phyloP scores from a whole-genome alignment of 2,888 invertebrate species.

The Geophilus truncorum region DNA sequence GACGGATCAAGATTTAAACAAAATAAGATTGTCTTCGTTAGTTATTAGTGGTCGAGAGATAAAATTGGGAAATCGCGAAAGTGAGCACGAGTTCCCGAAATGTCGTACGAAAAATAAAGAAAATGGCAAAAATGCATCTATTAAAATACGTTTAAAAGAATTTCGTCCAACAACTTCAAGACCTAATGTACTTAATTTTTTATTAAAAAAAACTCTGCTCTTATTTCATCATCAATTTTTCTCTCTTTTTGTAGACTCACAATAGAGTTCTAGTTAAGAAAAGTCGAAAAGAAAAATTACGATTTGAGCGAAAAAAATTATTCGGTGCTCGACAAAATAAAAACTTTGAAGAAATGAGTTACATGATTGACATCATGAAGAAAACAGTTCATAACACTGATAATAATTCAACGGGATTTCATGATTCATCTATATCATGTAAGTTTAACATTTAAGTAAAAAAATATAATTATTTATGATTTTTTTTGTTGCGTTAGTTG shows the following conservation, averaged over 20 bases:
- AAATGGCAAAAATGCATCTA: neutral
- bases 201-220: neutral
- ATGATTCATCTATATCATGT: too few species aligned
- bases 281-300: neutral
- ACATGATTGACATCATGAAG: neutral
- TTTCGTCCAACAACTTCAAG: neutral
- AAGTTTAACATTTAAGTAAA: neutral
- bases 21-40: too few species aligned
- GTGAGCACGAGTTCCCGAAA: neutral
- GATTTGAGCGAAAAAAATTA: neutral
- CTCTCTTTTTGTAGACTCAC: neutral
- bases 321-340: too few species aligned
- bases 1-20: neutral
- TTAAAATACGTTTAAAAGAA: neutral
- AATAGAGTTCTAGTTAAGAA: neutral
- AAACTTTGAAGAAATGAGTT: neutral
- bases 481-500: neutral
- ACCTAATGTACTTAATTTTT: neutral
- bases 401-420: neutral
- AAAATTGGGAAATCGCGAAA: neutral
- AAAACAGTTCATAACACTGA: neutral
- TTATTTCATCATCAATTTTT: neutral
- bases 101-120: neutral
- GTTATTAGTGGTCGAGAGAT: neutral
- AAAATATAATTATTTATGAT: neutral